Conservation (phyloP, 2,797 vertebrate species). For the Pterois miles region DNA sequence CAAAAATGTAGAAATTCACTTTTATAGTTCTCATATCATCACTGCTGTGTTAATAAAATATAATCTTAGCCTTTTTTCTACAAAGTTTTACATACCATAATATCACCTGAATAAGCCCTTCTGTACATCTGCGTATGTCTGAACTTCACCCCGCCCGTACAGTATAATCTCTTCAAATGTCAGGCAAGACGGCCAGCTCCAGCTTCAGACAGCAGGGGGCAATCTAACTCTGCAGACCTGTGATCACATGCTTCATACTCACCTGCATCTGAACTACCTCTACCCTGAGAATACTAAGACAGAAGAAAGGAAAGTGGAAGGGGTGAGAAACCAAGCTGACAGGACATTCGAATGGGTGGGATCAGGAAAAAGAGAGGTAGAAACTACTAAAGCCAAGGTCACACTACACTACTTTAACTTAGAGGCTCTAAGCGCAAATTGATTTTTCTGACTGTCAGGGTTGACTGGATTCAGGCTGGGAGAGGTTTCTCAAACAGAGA, state of each 20-base stretch:
- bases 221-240: constrained; percentile 52
- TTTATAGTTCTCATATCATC: constrained; percentile 41
- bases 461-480: constrained; percentile 5
- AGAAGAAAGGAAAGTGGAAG: constrained; percentile 31
- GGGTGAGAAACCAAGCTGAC: constrained; percentile 47
- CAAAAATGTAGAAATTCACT: constrained; percentile 67
- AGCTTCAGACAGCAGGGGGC: constrained; percentile 70
- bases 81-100: constrained; percentile 62
- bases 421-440: constrained; percentile 28
- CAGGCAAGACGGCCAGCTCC: constrained; percentile 24
- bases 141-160: constrained; percentile 4
- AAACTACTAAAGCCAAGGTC: constrained; percentile 69
- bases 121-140: constrained; percentile 44
- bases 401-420: constrained; percentile 48
- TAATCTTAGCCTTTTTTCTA: constrained; percentile 68
- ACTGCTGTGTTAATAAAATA: constrained; percentile 77
- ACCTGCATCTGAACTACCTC: constrained; percentile 72
- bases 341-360: constrained; percentile 33
- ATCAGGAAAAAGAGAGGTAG: constrained; percentile 67
- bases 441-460: constrained; percentile 29
- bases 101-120: constrained; percentile 72
- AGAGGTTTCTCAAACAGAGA: neutral
- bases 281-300: constrained; percentile 81
- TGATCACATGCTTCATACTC: constrained; percentile 55
- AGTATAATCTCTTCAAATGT: constrained; percentile 23